A percentile compares a stretch with the other conserved stretches of the same genome.
Evolutionary conservation across 2,113 vertebrate genomes (phyloP).

Genomic region (Mola mola): DNA sequence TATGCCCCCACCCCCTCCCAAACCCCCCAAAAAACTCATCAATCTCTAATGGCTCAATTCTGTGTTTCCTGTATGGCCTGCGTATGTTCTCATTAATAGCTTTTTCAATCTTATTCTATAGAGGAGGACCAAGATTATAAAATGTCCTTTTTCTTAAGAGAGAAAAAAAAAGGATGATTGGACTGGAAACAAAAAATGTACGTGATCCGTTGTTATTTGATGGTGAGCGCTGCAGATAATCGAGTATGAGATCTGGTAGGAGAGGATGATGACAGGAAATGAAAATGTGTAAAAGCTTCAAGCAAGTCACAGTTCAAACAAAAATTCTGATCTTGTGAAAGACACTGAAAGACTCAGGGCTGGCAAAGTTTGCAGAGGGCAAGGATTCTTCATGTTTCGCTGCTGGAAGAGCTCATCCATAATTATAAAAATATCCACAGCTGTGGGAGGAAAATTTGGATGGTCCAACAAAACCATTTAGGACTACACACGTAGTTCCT

Average conservation of each 20-base stretch:
- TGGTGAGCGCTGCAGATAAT: conserved; percentile 44
- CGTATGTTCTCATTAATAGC: conserved; percentile 72
- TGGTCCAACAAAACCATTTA: too few species aligned
- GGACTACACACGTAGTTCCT: too few species aligned
- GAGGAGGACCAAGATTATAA: conserved; percentile 50
- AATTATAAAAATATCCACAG: conserved; percentile 1
- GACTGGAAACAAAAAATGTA: conserved; percentile 47
- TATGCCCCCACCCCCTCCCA: conserved; percentile 13
- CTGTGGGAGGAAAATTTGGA: not conserved
- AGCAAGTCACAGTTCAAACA: conserved; percentile 45
- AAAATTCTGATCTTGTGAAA: conserved; percentile 38
- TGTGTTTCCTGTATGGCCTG: conserved; percentile 59
- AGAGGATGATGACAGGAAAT: conserved; percentile 52
- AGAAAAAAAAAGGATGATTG: conserved; percentile 3
- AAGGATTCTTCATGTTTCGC: not conserved
- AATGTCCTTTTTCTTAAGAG: conserved; percentile 25
- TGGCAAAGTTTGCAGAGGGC: conserved; percentile 18
- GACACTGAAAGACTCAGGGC: conserved; percentile 28
- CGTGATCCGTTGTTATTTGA: conserved; percentile 51
- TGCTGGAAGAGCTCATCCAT: not conserved
- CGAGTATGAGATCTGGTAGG: conserved; percentile 30
- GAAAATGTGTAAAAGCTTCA: conserved; percentile 46
- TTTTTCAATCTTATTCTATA: conserved; percentile 64
- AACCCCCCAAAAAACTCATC: conserved; percentile 63
- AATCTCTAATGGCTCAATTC: conserved; percentile 75